A percentile compares a stretch with the other conserved stretches of the same genome.
Evolutionary conservation across 2,113 vertebrate species (phyloP).

Genomic region (Gnathonemus longibarbis): DNA sequence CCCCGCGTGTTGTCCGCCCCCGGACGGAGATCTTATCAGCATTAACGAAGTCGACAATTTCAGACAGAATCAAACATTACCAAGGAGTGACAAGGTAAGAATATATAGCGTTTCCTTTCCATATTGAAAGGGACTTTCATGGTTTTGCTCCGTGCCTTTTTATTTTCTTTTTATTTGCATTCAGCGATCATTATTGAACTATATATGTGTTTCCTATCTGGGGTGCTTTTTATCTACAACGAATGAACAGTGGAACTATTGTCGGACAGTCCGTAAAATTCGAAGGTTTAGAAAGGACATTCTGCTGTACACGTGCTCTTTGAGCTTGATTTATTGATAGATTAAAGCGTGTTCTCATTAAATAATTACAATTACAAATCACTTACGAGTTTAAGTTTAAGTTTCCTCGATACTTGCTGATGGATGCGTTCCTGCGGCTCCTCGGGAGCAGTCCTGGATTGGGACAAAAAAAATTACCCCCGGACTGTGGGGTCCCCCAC

Average conservation of each 20-base stretch:
- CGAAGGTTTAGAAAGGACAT: not conserved
- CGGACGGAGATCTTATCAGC: conserved; percentile 3
- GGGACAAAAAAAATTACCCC: no score
- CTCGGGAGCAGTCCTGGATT: no score
- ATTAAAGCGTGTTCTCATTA: not conserved
- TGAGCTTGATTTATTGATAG: not conserved
- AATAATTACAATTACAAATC: not conserved
- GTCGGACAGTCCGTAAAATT: not conserved
- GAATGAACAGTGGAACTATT: not conserved
- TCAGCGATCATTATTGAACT: no score
- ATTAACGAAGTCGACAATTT: conserved; percentile 38
- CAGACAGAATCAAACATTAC: conserved; percentile 31
- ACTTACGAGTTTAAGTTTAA: not conserved
- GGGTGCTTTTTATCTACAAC: no score
- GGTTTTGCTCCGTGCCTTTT: not conserved
- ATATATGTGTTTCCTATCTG: no score
- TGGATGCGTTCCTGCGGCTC: not conserved
- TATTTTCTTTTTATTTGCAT: no score
- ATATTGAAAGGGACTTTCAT: not conserved
- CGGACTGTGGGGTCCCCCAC: no score
- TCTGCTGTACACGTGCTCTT: not conserved
- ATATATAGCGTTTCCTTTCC: not conserved
- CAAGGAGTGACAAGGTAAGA: conserved; percentile 35
- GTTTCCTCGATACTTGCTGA: not conserved
- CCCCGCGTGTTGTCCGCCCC: no score